phyloP scores from a whole-genome alignment of 2,113 vertebrate species.

The Cynopterus brachyotis region DNA sequence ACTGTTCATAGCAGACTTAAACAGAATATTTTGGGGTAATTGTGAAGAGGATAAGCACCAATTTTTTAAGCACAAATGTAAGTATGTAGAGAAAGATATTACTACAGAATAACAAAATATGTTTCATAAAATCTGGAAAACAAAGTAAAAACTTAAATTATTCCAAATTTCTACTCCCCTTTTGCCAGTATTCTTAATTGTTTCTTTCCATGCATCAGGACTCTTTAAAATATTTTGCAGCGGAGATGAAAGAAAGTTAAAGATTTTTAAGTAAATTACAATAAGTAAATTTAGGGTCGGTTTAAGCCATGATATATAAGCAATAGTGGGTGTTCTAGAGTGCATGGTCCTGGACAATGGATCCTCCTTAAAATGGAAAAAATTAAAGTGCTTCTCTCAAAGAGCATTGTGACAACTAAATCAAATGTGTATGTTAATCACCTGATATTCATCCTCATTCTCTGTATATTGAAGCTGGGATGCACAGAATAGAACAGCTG shows the following conservation, averaged over 20 bases:
- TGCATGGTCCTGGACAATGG: constrained; percentile 16
- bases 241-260: constrained; percentile 26
- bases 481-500: constrained; percentile 9
- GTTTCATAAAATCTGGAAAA: not conserved
- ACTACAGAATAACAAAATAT: not conserved
- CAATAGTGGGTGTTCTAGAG: not conserved
- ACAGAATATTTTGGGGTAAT: not conserved
- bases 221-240: not conserved
- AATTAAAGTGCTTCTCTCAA: constrained; percentile 56
- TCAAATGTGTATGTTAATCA: constrained; percentile 64
- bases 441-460: constrained; percentile 53
- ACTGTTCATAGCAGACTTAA: not conserved
- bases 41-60: not conserved
- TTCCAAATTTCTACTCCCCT: not conserved
- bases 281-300: constrained; percentile 5
- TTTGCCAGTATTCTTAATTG: not conserved
- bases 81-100: not conserved
- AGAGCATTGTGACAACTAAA: constrained; percentile 66
- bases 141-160: constrained; percentile 2
- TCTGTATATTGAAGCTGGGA: constrained; percentile 10
- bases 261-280: constrained; percentile 53
- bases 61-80: not conserved
- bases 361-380: constrained; percentile 47
- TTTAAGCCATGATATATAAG: constrained; percentile 35
- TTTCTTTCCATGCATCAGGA: not conserved